phyloP scores from a whole-genome alignment of 1,140 invertebrate species.

The Drosophila mojavensis region DNA sequence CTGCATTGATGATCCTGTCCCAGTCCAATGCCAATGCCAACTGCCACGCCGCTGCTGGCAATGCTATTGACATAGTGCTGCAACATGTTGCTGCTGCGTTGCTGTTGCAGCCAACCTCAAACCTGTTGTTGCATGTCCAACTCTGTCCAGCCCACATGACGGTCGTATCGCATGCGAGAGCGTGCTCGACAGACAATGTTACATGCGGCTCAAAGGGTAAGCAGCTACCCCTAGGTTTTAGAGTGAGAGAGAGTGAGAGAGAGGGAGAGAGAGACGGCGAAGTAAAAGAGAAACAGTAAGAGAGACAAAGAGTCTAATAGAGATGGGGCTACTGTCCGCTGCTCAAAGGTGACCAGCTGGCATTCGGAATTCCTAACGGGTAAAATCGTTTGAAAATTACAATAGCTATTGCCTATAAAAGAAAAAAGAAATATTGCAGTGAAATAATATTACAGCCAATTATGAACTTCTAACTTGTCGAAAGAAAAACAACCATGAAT shows the following conservation, averaged over 20 bases:
- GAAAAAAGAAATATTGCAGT: no score
- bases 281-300: neutral
- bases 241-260: neutral
- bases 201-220: conserved; percentile 7
- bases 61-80: conserved; percentile 36
- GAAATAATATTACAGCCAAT: no score
- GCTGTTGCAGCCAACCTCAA: conserved; percentile 41
- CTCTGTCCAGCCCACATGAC: neutral
- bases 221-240: conserved; percentile 45
- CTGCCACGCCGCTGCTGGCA: conserved; percentile 26
- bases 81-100: conserved; percentile 60
- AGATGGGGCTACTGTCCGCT: neutral
- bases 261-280: no score
- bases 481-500: no score
- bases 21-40: conserved; percentile 52
- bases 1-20: conserved; percentile 60
- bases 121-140: conserved; percentile 67
- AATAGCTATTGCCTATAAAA: neutral
- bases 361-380: neutral
- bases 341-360: conserved; percentile 43
- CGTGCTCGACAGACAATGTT: neutral
- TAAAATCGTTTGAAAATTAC: conserved; percentile 9
- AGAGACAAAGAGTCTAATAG: neutral
- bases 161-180: conserved; percentile 66
- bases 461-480: no score